phyloP scores from a whole-genome alignment of 2,113 vertebrate species.

The Geococcyx californianus region DNA sequence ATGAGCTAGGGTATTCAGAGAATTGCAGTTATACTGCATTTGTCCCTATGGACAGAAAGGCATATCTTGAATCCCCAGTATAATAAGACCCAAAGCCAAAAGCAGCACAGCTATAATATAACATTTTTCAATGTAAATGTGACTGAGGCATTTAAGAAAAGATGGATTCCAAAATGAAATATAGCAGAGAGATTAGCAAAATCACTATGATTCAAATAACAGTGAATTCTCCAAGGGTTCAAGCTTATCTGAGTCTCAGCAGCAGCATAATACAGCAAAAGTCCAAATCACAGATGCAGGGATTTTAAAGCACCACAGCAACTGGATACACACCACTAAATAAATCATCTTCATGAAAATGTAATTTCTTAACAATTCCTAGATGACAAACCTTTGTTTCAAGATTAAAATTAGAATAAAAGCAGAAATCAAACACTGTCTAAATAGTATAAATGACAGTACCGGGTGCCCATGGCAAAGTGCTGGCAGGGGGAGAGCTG shows the following conservation, averaged over 20 bases:
- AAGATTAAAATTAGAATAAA: not conserved
- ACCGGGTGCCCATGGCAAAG: not conserved
- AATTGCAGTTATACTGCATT: not conserved
- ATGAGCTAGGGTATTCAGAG: not conserved
- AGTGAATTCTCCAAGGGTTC: slow-evolving; percentile 49
- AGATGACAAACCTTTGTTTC: not conserved
- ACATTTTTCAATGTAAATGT: slow-evolving; percentile 52
- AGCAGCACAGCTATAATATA: not conserved
- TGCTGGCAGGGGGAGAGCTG: not conserved
- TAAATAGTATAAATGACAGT: not conserved
- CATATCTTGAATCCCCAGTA: not conserved
- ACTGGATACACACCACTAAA: not conserved
- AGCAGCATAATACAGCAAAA: slow-evolving; percentile 35
- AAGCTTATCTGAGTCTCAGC: slow-evolving; percentile 54
- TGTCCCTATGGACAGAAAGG: not conserved
- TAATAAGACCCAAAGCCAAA: slow-evolving; percentile 19
- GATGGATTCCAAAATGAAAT: slow-evolving; percentile 44
- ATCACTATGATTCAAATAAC: slow-evolving; percentile 34
- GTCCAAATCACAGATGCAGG: slow-evolving; percentile 7
- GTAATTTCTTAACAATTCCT: not conserved
- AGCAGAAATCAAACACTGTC: not conserved
- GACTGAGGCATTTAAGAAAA: slow-evolving; percentile 28
- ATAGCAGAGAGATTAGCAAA: slow-evolving; percentile 20
- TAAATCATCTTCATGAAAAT: not conserved
- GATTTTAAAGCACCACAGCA: slow-evolving; percentile 15